Percentiles rank a stretch among this genome's conserved stretches.
Conservation (phyloP, 2,797 vertebrate genomes). For the Intellagama lesueurii region DNA sequence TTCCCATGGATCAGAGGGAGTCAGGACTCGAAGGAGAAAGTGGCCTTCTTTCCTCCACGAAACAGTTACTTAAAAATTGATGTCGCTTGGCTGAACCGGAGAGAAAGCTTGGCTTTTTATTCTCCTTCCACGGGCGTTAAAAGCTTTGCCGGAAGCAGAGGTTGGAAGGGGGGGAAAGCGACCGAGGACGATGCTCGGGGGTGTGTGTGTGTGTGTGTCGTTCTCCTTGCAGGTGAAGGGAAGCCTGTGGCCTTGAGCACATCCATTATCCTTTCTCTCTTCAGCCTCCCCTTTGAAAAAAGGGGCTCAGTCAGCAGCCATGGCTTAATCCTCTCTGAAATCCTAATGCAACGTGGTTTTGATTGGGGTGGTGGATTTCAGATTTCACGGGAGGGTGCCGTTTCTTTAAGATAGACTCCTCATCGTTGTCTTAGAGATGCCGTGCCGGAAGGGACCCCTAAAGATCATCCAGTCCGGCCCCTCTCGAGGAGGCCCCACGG, state of each 20-base stretch:
- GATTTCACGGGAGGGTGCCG: background rate
- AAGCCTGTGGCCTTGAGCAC: too few species aligned
- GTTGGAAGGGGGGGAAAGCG: background rate
- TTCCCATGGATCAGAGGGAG: conserved; percentile 9
- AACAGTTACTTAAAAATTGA: conserved; percentile 60
- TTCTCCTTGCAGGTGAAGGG: too few species aligned
- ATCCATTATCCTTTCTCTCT: too few species aligned
- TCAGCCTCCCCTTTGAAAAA: background rate
- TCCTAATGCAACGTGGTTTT: background rate
- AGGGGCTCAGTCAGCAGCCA: background rate
- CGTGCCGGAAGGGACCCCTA: too few species aligned
- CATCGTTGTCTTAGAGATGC: too few species aligned
- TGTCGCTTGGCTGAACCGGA: conserved; percentile 41
- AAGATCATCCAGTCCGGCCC: too few species aligned
- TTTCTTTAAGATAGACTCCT: too few species aligned
- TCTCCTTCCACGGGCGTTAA: conserved; percentile 46
- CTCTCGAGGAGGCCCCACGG: too few species aligned
- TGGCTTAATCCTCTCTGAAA: background rate
- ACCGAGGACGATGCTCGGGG: background rate
- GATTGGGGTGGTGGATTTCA: background rate
- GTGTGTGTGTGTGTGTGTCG: background rate
- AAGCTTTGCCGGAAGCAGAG: conserved; percentile 1
- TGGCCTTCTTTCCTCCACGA: conserved; percentile 18
- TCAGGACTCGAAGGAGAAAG: conserved; percentile 10
- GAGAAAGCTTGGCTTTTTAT: background rate